Evolutionary conservation across 2,797 vertebrate species (phyloP).

Genomic region (Artibeus jamaicensis): DNA sequence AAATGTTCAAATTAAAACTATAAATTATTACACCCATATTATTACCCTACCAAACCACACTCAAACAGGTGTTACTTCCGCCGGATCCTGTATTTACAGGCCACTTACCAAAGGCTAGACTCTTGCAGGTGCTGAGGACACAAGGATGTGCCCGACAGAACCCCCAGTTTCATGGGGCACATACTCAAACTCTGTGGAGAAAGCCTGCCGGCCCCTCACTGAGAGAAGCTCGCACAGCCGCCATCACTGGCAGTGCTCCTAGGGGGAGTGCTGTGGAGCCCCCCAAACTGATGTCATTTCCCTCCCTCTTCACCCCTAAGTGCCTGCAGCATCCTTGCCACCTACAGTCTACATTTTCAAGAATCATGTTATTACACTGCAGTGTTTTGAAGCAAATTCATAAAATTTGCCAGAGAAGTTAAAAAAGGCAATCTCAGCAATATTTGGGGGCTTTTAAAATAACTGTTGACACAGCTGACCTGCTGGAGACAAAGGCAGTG

Average conservation of each 20-base stretch:
- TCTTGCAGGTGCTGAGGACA: not conserved
- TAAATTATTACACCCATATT: no score
- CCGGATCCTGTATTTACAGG: not conserved
- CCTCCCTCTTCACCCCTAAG: not conserved
- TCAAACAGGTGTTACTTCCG: no score
- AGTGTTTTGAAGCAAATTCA: slow-evolving; percentile 34
- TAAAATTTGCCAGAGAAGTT: slow-evolving; percentile 41
- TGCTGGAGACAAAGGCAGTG: slow-evolving; percentile 51
- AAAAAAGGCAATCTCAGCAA: slow-evolving; percentile 70
- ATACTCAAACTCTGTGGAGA: not conserved
- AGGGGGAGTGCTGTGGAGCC: not conserved
- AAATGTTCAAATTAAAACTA: no score
- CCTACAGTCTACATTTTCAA: not conserved
- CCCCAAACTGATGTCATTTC: not conserved
- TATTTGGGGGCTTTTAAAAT: slow-evolving; percentile 61
- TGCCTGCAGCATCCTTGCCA: not conserved
- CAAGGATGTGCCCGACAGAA: not conserved
- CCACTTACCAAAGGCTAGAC: not conserved
- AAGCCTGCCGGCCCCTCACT: not conserved
- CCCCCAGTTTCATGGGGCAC: not conserved
- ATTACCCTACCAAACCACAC: no score
- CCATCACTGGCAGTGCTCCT: accelerated
- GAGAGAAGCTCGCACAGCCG: not conserved
- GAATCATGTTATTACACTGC: not conserved
- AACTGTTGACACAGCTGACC: slow-evolving; percentile 65